Evolutionary conservation across 2,797 vertebrate genomes (phyloP).

Genomic region (Calcarius lapponicus): DNA sequence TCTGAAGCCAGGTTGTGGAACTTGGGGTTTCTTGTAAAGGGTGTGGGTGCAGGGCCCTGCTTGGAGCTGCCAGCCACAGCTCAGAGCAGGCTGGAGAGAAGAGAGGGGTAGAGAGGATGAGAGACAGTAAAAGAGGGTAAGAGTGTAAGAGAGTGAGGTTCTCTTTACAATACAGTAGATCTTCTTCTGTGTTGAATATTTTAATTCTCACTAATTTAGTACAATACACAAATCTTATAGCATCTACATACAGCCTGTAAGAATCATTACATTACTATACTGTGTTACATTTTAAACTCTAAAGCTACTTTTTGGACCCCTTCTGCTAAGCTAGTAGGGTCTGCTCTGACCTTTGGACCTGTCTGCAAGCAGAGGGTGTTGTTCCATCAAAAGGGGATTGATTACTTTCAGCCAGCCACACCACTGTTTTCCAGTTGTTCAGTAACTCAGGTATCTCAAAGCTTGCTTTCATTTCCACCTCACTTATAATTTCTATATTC

Average conservation of each 20-base stretch:
- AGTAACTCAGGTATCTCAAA: background rate
- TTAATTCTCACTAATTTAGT: background rate
- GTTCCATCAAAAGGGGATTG: background rate
- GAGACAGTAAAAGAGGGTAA: background rate
- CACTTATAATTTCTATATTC: background rate
- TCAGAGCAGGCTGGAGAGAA: background rate
- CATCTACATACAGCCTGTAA: too few species aligned
- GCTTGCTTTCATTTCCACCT: background rate
- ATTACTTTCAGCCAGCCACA: background rate
- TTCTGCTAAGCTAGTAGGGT: background rate
- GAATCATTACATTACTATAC: background rate
- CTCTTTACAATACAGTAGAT: background rate
- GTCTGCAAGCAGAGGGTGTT: background rate
- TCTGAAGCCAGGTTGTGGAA: background rate
- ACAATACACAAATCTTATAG: background rate
- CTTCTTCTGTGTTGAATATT: background rate
- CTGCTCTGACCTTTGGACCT: background rate
- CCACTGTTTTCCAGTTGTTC: background rate
- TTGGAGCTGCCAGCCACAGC: background rate
- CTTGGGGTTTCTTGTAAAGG: background rate
- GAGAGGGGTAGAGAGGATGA: rapidly evolving
- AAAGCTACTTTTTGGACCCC: background rate
- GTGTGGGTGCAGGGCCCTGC: background rate
- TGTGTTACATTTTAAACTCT: background rate
- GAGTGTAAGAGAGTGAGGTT: background rate